Base-by-base conservation (phyloP, 2,113 vertebrate species). In the Cavia aperea region DNA sequence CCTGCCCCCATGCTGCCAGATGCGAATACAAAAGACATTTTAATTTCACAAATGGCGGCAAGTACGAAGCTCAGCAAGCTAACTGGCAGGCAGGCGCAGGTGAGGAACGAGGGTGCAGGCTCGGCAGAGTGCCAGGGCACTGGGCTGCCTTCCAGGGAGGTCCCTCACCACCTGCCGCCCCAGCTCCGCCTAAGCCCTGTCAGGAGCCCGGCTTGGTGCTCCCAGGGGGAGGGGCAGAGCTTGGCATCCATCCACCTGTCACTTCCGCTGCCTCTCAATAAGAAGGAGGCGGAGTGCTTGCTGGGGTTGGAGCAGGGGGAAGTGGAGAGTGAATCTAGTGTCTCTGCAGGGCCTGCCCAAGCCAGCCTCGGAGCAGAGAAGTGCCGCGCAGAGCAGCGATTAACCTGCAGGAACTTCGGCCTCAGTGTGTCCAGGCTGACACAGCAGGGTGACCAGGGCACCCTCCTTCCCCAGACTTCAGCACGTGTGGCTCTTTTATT, bases 11-110 rank as follows among this genome's bases (percentile, higher is more conserved):
- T 24, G 26, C 81, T 82, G 36, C 73, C 85, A 78, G 66, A 86
- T 65, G 66, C 62, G 90, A 93, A 63, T 33, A 87, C 26, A 68
- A 77, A 86, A 66, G 81, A 66, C 5, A 79, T 83, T 85, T 86
- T 91, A 81, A 85, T 92, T 70, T 49, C 73, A 72, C 84, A 89
- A 93, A 96, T 62, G 31, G 54, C 36, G 81, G 91, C 86, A 49
- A 86, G 85, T 72, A 23, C 29, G 33, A 60, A 62, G 60, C 91
- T 92, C 8, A 0, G 73, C 92, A 65, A 94, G 83, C 84, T 31
- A 29, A 39, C 82, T 43, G 72, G 92, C 82, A 90, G 70, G 88
- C 58, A 86, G 77, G 54, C 16, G 0, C 89, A 88, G 93, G 94
- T 90, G 93, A 93, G 86, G 65, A 66, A 26, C 5, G 13, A 43